These are phyloP conservation scores for Chymomyza costata DNA, from an alignment of 1,140 invertebrate genomes.

Conservation along the genomic window DNA sequence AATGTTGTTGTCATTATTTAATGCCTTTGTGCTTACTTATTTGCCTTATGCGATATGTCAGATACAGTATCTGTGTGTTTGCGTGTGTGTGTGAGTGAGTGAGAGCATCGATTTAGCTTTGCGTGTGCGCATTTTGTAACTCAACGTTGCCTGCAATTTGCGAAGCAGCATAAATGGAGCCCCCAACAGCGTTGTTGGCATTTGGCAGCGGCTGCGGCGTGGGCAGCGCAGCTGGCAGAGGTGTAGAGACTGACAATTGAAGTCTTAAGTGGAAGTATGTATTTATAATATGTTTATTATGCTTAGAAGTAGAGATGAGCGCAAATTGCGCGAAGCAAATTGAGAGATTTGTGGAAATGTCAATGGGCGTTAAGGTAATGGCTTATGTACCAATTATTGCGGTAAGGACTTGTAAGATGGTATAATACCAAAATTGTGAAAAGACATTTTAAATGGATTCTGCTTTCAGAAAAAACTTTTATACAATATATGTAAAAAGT, in stretches of 20 bases:
- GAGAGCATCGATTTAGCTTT: constrained; percentile 58
- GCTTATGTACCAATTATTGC: no score
- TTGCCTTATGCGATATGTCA: constrained; percentile 40
- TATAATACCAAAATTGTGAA: no score
- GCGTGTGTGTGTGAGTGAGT: constrained; percentile 23
- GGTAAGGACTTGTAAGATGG: no score
- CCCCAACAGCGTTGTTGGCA: constrained; percentile 53
- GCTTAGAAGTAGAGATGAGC: no score
- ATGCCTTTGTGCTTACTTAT: constrained; percentile 67
- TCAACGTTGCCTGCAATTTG: constrained; percentile 24
- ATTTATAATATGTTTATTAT: constrained; percentile 74
- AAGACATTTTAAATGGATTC: no score
- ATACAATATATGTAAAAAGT: no score
- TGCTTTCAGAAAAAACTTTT: no score
- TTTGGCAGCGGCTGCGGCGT: no score
- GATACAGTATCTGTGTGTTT: constrained; percentile 13
- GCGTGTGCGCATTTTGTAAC: constrained; percentile 69
- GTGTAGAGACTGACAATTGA: constrained; percentile 9
- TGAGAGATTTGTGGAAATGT: no score
- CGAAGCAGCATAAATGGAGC: constrained; percentile 51
- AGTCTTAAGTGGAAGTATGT: constrained; percentile 61
- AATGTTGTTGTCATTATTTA: constrained; percentile 73
- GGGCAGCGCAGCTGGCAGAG: constrained; percentile 7
- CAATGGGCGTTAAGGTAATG: no score
- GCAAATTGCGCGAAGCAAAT: no score